phyloP scores from a whole-genome alignment of 2,888 invertebrate genomes.

The Lysandra coridon region DNA sequence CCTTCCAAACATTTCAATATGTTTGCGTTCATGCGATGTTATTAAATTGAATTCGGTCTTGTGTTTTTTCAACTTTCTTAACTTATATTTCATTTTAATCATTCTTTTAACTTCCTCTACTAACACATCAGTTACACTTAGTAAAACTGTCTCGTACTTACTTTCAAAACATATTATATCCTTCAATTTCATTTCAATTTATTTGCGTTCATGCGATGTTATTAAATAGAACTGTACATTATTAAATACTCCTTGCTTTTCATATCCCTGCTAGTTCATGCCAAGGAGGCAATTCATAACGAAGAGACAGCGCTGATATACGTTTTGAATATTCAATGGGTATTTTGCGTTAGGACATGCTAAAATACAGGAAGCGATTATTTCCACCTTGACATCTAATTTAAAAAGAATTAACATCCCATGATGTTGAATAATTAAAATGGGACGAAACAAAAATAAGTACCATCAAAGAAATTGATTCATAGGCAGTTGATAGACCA shows the following conservation, averaged over 20 bases:
- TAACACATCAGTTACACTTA: too few relatives aligned
- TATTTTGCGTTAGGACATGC: not conserved
- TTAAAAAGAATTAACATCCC: not conserved
- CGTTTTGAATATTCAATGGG: constrained; percentile 36
- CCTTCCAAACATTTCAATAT: not conserved
- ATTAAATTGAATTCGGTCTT: not conserved
- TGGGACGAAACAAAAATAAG: too few relatives aligned
- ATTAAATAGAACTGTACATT: not conserved
- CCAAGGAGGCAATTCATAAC: constrained; percentile 23
- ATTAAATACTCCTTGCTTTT: constrained; percentile 36
- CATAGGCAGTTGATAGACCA: too few relatives aligned
- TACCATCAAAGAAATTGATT: too few relatives aligned
- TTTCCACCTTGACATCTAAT: not conserved
- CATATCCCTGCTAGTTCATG: constrained; percentile 30
- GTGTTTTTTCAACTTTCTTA: too few relatives aligned
- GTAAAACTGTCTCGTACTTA: not conserved
- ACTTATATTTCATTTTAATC: too few relatives aligned
- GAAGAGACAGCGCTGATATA: not conserved
- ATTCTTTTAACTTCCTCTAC: too few relatives aligned
- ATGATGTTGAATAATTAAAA: not conserved
- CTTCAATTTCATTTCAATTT: not conserved
- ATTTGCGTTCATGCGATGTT: not conserved
- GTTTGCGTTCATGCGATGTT: not conserved
- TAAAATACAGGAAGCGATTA: constrained; percentile 6
- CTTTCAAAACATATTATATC: not conserved